A percentile compares a stretch with the other conserved stretches of the same genome.
Conservation (phyloP, 2,113 vertebrate genomes). For the Microcebus lehilahytsara region DNA sequence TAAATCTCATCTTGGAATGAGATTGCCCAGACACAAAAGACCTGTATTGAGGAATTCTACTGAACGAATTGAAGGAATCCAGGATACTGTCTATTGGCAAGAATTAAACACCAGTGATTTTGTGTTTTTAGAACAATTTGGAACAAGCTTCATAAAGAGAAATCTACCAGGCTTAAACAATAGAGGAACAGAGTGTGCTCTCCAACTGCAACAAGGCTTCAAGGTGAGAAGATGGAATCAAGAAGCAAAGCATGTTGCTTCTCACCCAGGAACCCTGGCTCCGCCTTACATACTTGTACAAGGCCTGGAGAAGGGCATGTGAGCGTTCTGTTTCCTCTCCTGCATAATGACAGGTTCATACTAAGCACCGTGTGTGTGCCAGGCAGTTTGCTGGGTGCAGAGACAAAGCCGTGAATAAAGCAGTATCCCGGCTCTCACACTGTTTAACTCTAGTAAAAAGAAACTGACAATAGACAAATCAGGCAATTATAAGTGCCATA, state of each 20-base stretch:
- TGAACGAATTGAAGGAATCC: background rate
- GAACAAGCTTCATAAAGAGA: background rate
- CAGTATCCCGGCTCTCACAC: fast-evolving
- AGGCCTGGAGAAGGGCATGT: background rate
- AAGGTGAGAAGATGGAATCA: background rate
- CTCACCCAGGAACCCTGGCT: background rate
- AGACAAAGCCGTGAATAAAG: background rate
- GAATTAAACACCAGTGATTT: background rate
- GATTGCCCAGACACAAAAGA: background rate
- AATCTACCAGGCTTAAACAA: background rate
- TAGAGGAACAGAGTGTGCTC: too few species aligned
- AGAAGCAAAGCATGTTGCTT: background rate
- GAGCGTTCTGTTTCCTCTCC: background rate
- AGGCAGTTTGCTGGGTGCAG: background rate
- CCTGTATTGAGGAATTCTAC: background rate
- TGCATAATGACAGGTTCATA: background rate
- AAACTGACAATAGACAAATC: background rate
- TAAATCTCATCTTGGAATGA: background rate
- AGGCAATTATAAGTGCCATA: background rate
- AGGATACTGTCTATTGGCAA: background rate
- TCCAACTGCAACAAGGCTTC: background rate
- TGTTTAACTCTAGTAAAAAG: background rate
- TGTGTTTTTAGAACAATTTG: background rate
- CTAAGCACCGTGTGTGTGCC: background rate
- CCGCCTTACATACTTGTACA: fast-evolving